Conservation (phyloP, 2,888 invertebrate genomes). For the Laothoe populi region DNA sequence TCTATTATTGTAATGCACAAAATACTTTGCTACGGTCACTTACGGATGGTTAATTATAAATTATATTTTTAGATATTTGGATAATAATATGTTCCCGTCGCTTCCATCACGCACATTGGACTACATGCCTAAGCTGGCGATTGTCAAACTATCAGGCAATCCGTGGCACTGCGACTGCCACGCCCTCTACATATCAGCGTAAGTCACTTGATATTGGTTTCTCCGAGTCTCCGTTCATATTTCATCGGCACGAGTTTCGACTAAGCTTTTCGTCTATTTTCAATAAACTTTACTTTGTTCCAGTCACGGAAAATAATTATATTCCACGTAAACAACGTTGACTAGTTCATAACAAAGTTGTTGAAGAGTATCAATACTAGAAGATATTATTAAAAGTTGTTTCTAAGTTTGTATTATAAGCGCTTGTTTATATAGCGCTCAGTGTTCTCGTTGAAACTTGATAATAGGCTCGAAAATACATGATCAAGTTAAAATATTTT, state of each 20-base stretch:
- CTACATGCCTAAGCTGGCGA: constrained; percentile 85
- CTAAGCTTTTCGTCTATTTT: no score
- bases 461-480: neutral
- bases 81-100: constrained; percentile 89
- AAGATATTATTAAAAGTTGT: neutral
- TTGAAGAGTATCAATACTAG: neutral
- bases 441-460: neutral
- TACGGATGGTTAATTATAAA: neutral
- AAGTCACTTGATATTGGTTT: constrained; percentile 53
- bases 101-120: constrained; percentile 88
- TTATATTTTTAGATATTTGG: constrained; percentile 86
- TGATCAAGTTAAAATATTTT: no score
- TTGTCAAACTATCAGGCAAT: constrained; percentile 89
- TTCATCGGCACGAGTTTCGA: constrained; percentile 1
- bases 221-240: neutral
- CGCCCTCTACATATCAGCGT: constrained; percentile 89
- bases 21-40: no score
- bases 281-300: constrained; percentile 4
- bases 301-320: neutral
- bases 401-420: no score
- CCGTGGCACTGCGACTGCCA: constrained; percentile 93
- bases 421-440: neutral
- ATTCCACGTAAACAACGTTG: neutral
- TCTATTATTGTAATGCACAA: no score
- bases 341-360: neutral